Base-by-base conservation (phyloP, 1,140 invertebrate genomes). In the Rhyzopertha dominica region DNA sequence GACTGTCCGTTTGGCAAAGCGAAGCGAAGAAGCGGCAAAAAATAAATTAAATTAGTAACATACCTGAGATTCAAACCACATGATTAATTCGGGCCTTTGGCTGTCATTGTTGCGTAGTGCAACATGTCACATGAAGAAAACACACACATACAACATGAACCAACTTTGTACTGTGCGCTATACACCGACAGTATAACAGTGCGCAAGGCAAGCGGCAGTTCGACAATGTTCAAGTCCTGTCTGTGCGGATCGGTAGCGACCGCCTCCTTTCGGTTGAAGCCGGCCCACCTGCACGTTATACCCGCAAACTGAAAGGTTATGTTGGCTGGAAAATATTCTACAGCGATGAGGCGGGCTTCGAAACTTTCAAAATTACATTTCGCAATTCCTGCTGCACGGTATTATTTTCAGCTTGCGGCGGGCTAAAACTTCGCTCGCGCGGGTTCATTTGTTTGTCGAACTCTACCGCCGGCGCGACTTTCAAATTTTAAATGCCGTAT, bases 31-130 rank as follows among this genome's bases (percentile, higher is more conserved):
- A 32, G 13, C 8, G 13, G 13, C 5, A 32, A 32, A 4, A 14
- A 14, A 32, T 19, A 18, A 18, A 18, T 19, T 26, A 26, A 31
- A 13, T 40, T 47, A 19, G 25, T 7, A 19, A 53, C 63, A 58
- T 54, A 67, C 65, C 61, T 67, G 63, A 55, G 62, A 59, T 58
- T 66, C 63, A 67, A 63, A 67, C 65, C 65, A 67, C 65, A 67
- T 67, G 49, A 51, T 67, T 66, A 67, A 59, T 65, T 56, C 36
- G 57, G 55, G 43, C 49, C 53, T 29, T 43, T 43, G 34, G 55
- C 49, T 50, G 53, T 56, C 62, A 65, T 66, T 54, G 63, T 63
- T 63, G 63, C 65, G 51, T 59, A 36, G 29, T 48, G 62, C 60
- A 65, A 64, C 65, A 67, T 67, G 53, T 60, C 59, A 56, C 51